Evolutionary conservation across 2,113 vertebrate genomes (phyloP).

Genomic region (Tauraco erythrolophus): DNA sequence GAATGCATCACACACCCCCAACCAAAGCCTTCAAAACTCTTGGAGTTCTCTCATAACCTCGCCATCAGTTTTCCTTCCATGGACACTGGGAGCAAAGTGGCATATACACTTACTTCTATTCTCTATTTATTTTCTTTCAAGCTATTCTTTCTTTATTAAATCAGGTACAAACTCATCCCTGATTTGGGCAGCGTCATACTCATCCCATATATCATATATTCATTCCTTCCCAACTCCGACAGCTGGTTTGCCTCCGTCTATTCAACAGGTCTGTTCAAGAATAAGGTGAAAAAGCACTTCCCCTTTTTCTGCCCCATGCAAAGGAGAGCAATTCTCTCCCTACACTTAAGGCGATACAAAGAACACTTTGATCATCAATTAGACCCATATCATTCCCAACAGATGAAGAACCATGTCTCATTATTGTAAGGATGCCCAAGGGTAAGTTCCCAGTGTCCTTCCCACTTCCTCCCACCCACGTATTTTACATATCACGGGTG

Average conservation of each 20-base stretch:
- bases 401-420: conserved; percentile 51
- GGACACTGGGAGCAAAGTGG: background rate
- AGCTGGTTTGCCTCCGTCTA: background rate
- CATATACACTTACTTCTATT: background rate
- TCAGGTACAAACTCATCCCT: background rate
- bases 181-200: background rate
- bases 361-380: conserved; percentile 43
- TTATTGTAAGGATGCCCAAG: conserved; percentile 38
- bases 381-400: conserved; percentile 39
- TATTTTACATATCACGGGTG: conserved; percentile 29
- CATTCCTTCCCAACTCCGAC: background rate
- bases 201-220: background rate
- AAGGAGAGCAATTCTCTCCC: background rate
- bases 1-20: background rate
- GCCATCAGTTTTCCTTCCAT: background rate
- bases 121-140: background rate
- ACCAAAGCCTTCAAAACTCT: background rate
- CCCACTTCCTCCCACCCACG: conserved; percentile 27
- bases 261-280: background rate
- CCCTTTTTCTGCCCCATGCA: background rate
- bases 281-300: background rate
- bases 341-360: conserved; percentile 21
- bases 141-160: background rate
- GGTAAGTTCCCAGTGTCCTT: conserved; percentile 52
- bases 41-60: background rate